Base-by-base conservation (phyloP, 2,888 invertebrate species). In the Scaptomyza cyrtandrae region DNA sequence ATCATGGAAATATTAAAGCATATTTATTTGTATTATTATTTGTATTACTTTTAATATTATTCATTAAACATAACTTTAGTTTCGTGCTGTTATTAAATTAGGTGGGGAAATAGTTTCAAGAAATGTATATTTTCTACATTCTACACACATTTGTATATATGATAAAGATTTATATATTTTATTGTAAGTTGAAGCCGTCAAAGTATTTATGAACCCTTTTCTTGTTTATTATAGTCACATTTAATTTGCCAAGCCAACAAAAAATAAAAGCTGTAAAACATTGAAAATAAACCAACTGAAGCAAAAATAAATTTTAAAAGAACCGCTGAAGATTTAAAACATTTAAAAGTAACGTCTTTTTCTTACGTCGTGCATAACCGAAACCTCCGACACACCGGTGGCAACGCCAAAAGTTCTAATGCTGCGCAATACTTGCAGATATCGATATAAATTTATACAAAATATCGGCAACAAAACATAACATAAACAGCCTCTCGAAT, bases 71-170 rank as follows among this genome's bases (percentile, higher is more conserved):
- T 56, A 56, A 29, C 27, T 61, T 48, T 59, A 24, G 44, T 61
- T 77, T 63, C 63, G 78, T 68, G 75, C 68, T 75, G 75, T 75
- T 75, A 78, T 76, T 75, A 54, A 74, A 62, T 68, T 78, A 78
- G 74, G 41, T 45, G 48, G 63, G 50, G 24, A 48, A 63, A 52
- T 70, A 31, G 70, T 56, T 64, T 54, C 14, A 61, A 53, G 29
- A 52, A 45, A 58, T 45, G 44, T 50, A 11, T 41, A 37, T 55
- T 45, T 50, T 56, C 16, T 37, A 37, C 19, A 46, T 19, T 59
- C 37, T 11, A 54, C 5, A 44, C 27, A 33, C 6, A 43, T 48
- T 33, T 37, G 55, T 24, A 48, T 48, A 62, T 31, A 52, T 37
- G 33, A 52, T 37, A 29, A 39, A 64, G 19, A 59, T 37, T 50